A percentile compares a stretch with the other conserved stretches of the same genome.
These are phyloP conservation scores for Oryctes rhinoceros DNA, from an alignment of 1,140 invertebrate genomes.

Conservation along the genomic window DNA sequence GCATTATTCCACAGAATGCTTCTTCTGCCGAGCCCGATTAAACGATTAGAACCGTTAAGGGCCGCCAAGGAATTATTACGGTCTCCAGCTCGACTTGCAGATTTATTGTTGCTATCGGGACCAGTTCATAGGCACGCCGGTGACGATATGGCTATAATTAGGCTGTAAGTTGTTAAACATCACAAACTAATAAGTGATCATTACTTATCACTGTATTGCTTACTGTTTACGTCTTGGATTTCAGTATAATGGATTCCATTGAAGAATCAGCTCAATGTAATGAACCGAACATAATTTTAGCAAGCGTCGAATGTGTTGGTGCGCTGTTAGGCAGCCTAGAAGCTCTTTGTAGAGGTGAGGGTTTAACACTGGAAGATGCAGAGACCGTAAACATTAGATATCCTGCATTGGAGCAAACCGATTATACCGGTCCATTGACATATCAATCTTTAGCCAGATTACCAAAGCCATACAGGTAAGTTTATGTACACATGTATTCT, in stretches of 20 bases:
- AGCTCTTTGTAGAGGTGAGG: conserved; percentile 77
- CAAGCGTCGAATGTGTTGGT: conserved; percentile 85
- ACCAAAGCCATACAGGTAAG: conserved; percentile 78
- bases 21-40: conserved; percentile 82
- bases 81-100: conserved; percentile 75
- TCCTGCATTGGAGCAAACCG: conserved; percentile 77
- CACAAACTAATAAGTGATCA: too few relatives aligned
- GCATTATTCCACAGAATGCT: conserved; percentile 92
- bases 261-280: conserved; percentile 78
- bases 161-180: conserved; percentile 69
- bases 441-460: conserved; percentile 84
- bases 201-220: too few relatives aligned
- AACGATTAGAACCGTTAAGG: conserved; percentile 84
- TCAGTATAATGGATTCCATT: conserved; percentile 89
- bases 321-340: conserved; percentile 84
- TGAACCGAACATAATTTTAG: conserved; percentile 76
- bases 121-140: conserved; percentile 78
- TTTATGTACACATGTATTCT: too few relatives aligned
- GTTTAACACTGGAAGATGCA: conserved; percentile 67
- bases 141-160: conserved; percentile 89
- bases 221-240: conserved; percentile 44
- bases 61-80: conserved; percentile 80
- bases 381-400: conserved; percentile 77
- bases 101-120: conserved; percentile 79
- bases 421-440: conserved; percentile 84